phyloP scores from a whole-genome alignment of 2,113 vertebrate species.

The Malurus elegans region DNA sequence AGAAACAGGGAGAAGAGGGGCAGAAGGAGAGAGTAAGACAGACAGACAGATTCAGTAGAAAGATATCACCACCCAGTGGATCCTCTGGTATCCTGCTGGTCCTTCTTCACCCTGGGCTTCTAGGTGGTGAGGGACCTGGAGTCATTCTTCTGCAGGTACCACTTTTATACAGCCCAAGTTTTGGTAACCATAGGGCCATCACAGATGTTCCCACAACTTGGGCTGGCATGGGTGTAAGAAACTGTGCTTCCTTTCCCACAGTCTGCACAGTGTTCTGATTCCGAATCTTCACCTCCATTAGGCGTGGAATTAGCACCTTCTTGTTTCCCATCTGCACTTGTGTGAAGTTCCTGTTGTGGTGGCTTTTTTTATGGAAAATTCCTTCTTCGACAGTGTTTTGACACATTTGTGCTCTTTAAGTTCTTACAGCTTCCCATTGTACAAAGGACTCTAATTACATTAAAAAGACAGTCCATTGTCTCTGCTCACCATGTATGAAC shows the following conservation, averaged over 20 bases:
- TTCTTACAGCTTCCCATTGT: neutral
- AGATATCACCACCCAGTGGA: neutral
- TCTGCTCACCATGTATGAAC: rapidly evolving
- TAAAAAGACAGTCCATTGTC: neutral
- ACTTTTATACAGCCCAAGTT: neutral
- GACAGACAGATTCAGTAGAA: neutral
- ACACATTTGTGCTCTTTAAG: neutral
- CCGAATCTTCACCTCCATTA: neutral
- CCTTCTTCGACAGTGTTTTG: neutral
- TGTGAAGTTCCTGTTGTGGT: neutral
- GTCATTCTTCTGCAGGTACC: too few relatives aligned
- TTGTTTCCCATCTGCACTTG: neutral
- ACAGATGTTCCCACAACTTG: neutral
- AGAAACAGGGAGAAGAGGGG: neutral
- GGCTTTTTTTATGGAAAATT: neutral
- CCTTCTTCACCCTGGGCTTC: neutral
- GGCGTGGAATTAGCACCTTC: neutral
- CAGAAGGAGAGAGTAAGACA: neutral
- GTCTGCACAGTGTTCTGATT: neutral
- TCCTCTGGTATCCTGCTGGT: neutral
- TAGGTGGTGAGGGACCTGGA: rapidly evolving
- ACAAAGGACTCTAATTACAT: neutral
- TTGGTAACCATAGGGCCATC: neutral
- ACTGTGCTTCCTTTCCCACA: neutral
- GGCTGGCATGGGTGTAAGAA: neutral